Base-by-base conservation (phyloP, 2,888 invertebrate genomes). In the Metalampra italica region DNA sequence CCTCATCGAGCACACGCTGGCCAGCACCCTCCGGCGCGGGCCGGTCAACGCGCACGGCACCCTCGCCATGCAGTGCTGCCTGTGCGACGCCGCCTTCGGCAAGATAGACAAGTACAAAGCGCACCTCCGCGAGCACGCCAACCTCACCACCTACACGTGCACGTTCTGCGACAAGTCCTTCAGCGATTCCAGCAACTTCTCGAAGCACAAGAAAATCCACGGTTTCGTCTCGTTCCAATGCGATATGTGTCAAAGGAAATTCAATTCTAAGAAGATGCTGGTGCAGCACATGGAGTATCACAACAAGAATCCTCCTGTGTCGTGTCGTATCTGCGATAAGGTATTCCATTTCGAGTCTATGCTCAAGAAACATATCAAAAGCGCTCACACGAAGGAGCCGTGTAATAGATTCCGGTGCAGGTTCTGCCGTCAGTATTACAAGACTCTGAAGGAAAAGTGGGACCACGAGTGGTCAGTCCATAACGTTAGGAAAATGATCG, bases 191-290 rank as follows among this genome's bases (percentile, higher is more conserved):
- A 87, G 87, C 51, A 90, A 90, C 51, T 90, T 89, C 53, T 90
- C 89, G 1, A 90, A 90, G 45, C 90, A 90, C 59, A 90, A 90
- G 59, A 90, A 90, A 53, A 80, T 87, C 22, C 90, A 90, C 58
- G 86, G 87, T 14, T 60, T 66, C 0, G 70, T 73, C 0, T 83
- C 65, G 53, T 72, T 80, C 42, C 90, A 90, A 50, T 90, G 90
- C 58, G 89, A 90, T 37, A 59, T 88, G 12, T 90, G 90, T 58
- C 75, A 75, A 15, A 64, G 90, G 9, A 90, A 88, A 60, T 90
- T 90, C 59, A 86, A 89, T 62, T 82, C 90, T 0, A 89, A 89
- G 52, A 84, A 82, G 49, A 88, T 86, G 82, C 75, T 90, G 11
- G 63, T 75, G 0, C 77, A 73, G 38, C 90, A 90, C 58, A 83